phyloP scores from a whole-genome alignment of 2,113 vertebrate genomes.

The Gasterosteus nipponicus region DNA sequence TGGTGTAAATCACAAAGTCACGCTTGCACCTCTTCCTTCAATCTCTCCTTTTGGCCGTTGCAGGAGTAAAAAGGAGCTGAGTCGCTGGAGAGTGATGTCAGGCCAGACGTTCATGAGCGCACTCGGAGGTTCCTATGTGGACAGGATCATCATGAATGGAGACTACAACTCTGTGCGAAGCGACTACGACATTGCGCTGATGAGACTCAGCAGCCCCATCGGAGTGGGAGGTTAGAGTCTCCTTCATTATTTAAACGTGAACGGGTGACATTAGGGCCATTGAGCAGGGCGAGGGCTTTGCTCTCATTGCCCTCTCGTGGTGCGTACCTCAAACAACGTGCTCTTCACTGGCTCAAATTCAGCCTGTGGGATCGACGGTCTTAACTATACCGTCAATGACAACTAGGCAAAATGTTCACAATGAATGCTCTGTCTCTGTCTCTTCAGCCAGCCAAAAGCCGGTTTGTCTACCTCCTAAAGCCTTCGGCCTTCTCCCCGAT shows the following conservation, averaged over 20 bases:
- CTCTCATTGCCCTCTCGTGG: slow-evolving; percentile 37
- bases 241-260: not conserved
- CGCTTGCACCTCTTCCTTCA: not conserved
- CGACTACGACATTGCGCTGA: slow-evolving; percentile 88
- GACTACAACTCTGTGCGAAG: slow-evolving; percentile 53
- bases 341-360: not conserved
- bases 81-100: slow-evolving; percentile 83
- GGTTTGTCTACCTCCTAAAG: slow-evolving; percentile 88
- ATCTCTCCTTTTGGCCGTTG: not conserved
- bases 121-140: slow-evolving; percentile 75
- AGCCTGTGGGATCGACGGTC: not conserved
- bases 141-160: slow-evolving; percentile 83
- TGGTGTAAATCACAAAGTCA: not conserved
- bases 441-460: slow-evolving; percentile 79
- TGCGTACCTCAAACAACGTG: not conserved
- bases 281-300: not conserved
- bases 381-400: not conserved
- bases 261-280: not conserved
- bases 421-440: not conserved
- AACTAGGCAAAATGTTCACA: not conserved
- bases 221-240: slow-evolving; percentile 79
- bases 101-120: slow-evolving; percentile 74
- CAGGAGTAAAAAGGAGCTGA: slow-evolving; percentile 66
- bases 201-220: slow-evolving; percentile 85
- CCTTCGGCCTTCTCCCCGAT: slow-evolving; percentile 67